Base-by-base conservation (phyloP, 1,140 invertebrate species). In the Drosophila nasuta region DNA sequence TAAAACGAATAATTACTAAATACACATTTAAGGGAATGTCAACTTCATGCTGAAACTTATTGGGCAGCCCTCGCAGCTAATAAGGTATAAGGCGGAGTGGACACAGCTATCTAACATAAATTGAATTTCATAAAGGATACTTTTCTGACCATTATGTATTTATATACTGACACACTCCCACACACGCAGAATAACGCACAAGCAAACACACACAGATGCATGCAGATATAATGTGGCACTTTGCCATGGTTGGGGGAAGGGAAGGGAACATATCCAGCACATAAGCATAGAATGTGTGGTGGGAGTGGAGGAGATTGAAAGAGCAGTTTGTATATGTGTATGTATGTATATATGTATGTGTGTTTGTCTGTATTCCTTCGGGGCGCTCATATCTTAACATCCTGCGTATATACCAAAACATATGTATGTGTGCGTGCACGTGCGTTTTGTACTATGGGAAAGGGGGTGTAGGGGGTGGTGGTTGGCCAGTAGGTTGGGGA, bases 341-440 rank as follows among this genome's bases (percentile, higher is more conserved):
- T 64, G n/a, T 52, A 30, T 64, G 13, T 17, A 17, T 20, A 20
- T 20, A 33, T 15, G 5, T 15, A 17, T 20, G 38, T 25, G 33
- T 46, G 6, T 15, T 7, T 38, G 6, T 33, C 38, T 67, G 58
- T 69, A 46, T 46, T 46, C 51, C 66, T 59, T 76, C 48, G 28
- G 82, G 65, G 69, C 57, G 78, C 68, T 87, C 76, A 87, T 82
- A 82, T 87, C 82, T 87, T 87, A 82, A 82, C 76, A 77, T 52
- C 33, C 74, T 75, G 69, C 70, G 52, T 70, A 71, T 75, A 76
- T 57, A 71, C 35, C 45, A 33, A 52, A 54, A 59, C 48, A 51
- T n/a, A 62, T 65, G 63, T 41, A n/a, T 33, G 62, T 51, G 49
- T 25, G 35, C 49, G 60, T 63, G 52, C 54, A 72, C 64, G 72